phyloP scores from a whole-genome alignment of 2,888 invertebrate genomes.

The Rambutsinella grinnellia region DNA sequence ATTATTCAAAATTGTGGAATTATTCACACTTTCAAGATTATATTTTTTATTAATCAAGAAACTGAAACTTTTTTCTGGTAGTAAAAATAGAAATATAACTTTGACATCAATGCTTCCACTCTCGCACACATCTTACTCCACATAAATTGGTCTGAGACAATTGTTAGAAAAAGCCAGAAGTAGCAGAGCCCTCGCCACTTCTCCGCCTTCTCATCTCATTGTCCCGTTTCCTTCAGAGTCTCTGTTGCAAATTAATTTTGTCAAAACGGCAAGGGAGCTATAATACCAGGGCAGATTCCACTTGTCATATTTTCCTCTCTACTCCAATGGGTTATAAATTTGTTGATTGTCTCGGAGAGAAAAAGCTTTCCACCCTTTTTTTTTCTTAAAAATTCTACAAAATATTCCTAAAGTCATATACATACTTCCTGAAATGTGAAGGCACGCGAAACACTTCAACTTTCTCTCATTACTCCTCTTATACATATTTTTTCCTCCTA shows the following conservation, averaged over 20 bases:
- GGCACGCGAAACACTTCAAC: constrained; percentile 22
- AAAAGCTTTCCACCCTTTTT: constrained; percentile 19
- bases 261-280: constrained; percentile 52
- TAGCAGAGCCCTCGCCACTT: too few relatives aligned
- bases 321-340: constrained; percentile 65
- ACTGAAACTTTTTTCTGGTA: too few relatives aligned
- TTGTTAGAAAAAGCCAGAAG: constrained; percentile 16
- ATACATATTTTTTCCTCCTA: constrained; percentile 3
- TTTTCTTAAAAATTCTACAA: too few relatives aligned
- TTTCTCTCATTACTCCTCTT: constrained; percentile 3
- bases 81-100: too few relatives aligned
- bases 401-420: constrained; percentile 49
- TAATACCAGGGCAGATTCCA: constrained; percentile 49
- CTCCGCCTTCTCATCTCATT: constrained; percentile 6
- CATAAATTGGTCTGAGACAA: neutral
- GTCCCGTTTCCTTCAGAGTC: constrained; percentile 6
- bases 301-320: constrained; percentile 57
- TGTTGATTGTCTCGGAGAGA: constrained; percentile 63
- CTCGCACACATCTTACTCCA: too few relatives aligned
- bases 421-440: constrained; percentile 50
- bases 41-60: too few relatives aligned
- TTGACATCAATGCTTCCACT: too few relatives aligned
- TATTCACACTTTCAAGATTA: too few relatives aligned
- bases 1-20: too few relatives aligned
- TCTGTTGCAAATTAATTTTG: constrained; percentile 64